Evolutionary conservation across 2,113 vertebrate species (phyloP), one percentile per base, ranked within the genome.

Genomic region (Varanus salvator): DNA sequence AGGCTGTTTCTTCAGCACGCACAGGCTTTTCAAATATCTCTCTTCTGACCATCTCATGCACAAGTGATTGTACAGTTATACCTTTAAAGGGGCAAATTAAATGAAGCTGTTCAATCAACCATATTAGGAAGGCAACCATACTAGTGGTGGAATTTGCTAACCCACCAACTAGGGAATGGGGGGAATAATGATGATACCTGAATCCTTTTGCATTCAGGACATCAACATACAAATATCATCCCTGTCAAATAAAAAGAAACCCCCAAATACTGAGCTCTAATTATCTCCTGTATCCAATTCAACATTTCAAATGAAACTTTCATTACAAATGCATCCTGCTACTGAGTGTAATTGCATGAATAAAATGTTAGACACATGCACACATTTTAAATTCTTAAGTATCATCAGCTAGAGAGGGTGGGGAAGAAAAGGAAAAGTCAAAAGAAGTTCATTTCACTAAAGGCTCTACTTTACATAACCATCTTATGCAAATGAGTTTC

Each of bases 401-500:
- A 88, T 80, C 85, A 84, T 57, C 54, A 94, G 72, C 21, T 44
- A 72, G 84, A 38, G 90, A 48, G 48, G 17, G 72, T 17, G 92
- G 77, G 19, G 11, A 34, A 83, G 57, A 50, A 50, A 89, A 50
- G 0, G n/a, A 44, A 44, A 92, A 94, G 92, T 91, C 93, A 94
- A 82, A 91, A 87, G 48, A 92, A 95, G 93, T 95, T 94, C 94
- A 95, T 87, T 93, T 86, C 89, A 93, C 89, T 92, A 90, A 93
- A 31, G 87, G 48, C 90, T 87, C 31, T 93, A 72, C 82, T 96
- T 95, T 95, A 93, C 91, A 96, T 94, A 95, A 95, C 93, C 89
- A 95, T 93, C 91, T 95, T 95, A 95, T 95, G 93, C 93, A 95
- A 95, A 96, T 85, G 86, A 94, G 90, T 89, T 96, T 95, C 90